Evolutionary conservation across 92 coral and sea anemone species (phyloP).

Genomic region (Zoanthus sociatus): DNA sequence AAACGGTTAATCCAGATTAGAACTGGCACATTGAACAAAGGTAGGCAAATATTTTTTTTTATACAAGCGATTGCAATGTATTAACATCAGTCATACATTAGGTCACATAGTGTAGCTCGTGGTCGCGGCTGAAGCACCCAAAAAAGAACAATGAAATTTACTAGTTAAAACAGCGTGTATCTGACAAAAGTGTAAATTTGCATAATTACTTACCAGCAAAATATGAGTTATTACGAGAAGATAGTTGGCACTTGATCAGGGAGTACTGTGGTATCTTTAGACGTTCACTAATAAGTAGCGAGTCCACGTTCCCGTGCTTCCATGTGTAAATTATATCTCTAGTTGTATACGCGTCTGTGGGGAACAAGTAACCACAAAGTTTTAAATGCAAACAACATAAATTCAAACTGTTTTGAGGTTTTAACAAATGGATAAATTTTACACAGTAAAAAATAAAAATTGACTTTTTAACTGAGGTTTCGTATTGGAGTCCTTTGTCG

Average conservation of each 20-base stretch:
- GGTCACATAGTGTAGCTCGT: too few species aligned
- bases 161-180: background rate
- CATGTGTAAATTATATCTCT: slow-evolving; percentile 61
- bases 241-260: slow-evolving; percentile 38
- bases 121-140: background rate
- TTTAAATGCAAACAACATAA: background rate
- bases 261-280: slow-evolving; percentile 56
- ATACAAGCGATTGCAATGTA: too few species aligned
- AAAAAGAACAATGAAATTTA: background rate
- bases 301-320: slow-evolving; percentile 13
- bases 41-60: background rate
- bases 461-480: too few species aligned
- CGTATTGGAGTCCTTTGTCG: too few species aligned
- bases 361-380: background rate
- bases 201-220: slow-evolving; percentile 31
- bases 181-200: too few species aligned
- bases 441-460: too few species aligned
- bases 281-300: slow-evolving; percentile 21
- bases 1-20: background rate
- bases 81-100: too few species aligned
- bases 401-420: background rate
- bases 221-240: slow-evolving; percentile 10
- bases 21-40: background rate
- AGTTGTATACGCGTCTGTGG: slow-evolving; percentile 50
- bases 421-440: too few species aligned